phyloP scores from a whole-genome alignment of 2,888 invertebrate species.

The Philopedon plagiatum region DNA sequence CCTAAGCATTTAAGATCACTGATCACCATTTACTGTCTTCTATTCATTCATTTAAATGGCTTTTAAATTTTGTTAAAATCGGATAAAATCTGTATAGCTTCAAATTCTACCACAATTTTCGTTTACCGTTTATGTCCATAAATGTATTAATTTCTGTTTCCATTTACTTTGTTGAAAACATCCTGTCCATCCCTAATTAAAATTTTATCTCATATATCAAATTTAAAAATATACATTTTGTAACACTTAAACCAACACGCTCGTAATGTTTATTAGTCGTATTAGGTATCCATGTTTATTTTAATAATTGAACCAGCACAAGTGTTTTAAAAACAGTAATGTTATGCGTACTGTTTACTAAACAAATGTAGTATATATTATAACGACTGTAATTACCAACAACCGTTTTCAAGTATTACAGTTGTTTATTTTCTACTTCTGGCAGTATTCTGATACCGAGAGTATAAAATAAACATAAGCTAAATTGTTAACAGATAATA shows the following conservation, averaged over 20 bases:
- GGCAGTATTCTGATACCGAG: neutral
- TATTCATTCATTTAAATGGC: too few species aligned
- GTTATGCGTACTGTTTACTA: conserved; percentile 31
- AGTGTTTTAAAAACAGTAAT: conserved; percentile 36
- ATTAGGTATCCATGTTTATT: conserved; percentile 41
- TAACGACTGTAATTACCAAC: conserved; percentile 17
- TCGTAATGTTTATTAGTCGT: conserved; percentile 30
- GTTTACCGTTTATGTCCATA: too few species aligned
- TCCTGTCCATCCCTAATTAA: too few species aligned
- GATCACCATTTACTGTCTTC: too few species aligned
- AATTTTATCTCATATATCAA: neutral
- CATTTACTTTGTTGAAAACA: too few species aligned
- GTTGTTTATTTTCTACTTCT: conserved; percentile 12
- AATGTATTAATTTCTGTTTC: too few species aligned
- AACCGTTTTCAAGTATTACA: conserved; percentile 7
- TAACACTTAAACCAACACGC: conserved; percentile 2
- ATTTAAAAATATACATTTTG: neutral
- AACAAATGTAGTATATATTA: conserved; percentile 38
- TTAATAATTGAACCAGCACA: conserved; percentile 37
- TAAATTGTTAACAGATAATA: conserved; percentile 2
- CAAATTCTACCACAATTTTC: too few species aligned
- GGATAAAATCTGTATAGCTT: too few species aligned
- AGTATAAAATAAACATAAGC: conserved; percentile 4
- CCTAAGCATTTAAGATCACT: too few species aligned
- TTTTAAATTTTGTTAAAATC: too few species aligned